Percentiles rank a stretch among this genome's conserved stretches.
These are phyloP conservation scores for Pseudolaguvia tuberculata DNA, from an alignment of 2,113 vertebrate genomes.

Conservation along the genomic window DNA sequence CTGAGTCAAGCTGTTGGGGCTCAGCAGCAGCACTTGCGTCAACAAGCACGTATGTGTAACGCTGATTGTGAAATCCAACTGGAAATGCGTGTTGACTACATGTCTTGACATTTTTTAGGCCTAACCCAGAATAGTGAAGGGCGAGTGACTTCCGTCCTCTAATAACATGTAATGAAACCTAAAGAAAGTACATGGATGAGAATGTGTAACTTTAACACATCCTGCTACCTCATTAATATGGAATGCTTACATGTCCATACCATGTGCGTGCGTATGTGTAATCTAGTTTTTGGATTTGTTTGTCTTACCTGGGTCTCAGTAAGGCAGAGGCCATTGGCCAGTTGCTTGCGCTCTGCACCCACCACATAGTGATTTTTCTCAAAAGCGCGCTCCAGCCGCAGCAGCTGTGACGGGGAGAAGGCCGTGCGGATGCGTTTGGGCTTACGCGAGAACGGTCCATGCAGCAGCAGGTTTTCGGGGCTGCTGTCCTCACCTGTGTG, in stretches of 20 bases:
- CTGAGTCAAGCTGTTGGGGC: slow-evolving; percentile 28
- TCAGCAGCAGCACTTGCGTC: slow-evolving; percentile 36
- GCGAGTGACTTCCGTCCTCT: slow-evolving; percentile 37
- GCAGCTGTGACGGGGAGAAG: slow-evolving; percentile 75
- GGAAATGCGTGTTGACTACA: slow-evolving; percentile 43
- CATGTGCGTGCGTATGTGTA: slow-evolving; percentile 22
- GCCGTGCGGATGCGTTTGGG: slow-evolving; percentile 73
- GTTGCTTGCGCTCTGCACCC: slow-evolving; percentile 76
- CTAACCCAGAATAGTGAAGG: slow-evolving; percentile 36
- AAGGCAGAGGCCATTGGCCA: slow-evolving; percentile 74
- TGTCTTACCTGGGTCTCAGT: slow-evolving; percentile 72
- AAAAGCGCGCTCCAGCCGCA: slow-evolving; percentile 72
- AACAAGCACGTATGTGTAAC: slow-evolving; percentile 25
- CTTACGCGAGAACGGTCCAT: slow-evolving; percentile 72
- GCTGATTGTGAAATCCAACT: slow-evolving; percentile 48
- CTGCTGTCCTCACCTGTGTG: slow-evolving; percentile 67
- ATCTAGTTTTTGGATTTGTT: slow-evolving; percentile 14
- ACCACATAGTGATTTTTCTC: slow-evolving; percentile 81
- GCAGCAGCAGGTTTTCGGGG: slow-evolving; percentile 69
- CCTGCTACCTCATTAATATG: slow-evolving; percentile 14
- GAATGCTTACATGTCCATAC: slow-evolving; percentile 24
- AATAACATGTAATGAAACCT: slow-evolving; percentile 25
- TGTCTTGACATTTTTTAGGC: slow-evolving; percentile 49
- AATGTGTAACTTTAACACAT: slow-evolving; percentile 29
- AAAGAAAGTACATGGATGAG: slow-evolving; percentile 15